Evolutionary conservation across 2,113 vertebrate species (phyloP).

Genomic region (Fregata magnificens): DNA sequence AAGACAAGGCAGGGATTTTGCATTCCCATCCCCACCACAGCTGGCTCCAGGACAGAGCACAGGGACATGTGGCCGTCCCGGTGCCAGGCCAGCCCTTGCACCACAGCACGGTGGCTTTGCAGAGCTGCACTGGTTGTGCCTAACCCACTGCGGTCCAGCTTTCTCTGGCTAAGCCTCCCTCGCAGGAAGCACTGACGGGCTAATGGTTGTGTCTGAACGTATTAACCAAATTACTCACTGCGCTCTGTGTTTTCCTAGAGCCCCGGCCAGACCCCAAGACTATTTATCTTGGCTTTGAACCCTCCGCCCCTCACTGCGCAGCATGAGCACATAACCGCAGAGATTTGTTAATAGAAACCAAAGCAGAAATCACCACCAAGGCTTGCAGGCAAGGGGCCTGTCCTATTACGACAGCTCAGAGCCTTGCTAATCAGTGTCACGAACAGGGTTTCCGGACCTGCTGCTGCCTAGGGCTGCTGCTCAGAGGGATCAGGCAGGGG

Average conservation of each 20-base stretch:
- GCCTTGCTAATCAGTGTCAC: neutral
- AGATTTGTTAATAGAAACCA: neutral
- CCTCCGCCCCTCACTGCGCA: neutral
- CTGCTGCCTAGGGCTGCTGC: neutral
- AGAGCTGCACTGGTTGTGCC: fast-evolving
- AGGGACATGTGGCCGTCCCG: fast-evolving
- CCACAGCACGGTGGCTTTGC: neutral
- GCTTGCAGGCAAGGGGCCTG: neutral
- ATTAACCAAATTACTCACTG: neutral
- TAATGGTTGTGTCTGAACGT: neutral
- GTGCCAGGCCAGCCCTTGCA: neutral
- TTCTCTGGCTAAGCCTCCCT: neutral
- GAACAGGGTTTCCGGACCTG: neutral
- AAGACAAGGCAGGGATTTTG: neutral
- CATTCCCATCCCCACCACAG: neutral
- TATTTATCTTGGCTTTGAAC: conserved; percentile 41
- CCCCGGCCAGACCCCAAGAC: neutral
- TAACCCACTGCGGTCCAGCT: fast-evolving
- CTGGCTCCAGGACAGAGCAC: neutral
- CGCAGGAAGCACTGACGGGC: neutral
- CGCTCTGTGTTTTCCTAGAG: neutral
- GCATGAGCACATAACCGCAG: neutral
- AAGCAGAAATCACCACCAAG: neutral
- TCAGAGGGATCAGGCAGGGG: neutral
- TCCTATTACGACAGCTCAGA: neutral